Percentiles rank a stretch among this genome's conserved stretches.
phyloP scores from a whole-genome alignment of 2,888 invertebrate genomes.

The Athalia rosae region DNA sequence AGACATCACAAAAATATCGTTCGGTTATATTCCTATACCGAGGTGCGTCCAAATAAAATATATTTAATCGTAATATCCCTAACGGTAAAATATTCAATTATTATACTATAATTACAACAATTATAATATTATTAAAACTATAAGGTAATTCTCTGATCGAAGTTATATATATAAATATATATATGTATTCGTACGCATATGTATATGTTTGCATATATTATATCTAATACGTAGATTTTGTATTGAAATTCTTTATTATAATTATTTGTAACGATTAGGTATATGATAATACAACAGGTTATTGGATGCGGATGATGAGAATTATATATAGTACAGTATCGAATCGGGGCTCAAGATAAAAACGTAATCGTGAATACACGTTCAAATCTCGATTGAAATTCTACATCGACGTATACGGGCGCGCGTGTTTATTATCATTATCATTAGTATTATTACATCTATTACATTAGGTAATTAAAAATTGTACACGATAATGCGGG shows the following conservation, averaged over 20 bases:
- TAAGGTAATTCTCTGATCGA: neutral
- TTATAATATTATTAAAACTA: slow-evolving; percentile 17
- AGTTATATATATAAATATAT: slow-evolving; percentile 34
- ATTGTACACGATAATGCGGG: too few species aligned
- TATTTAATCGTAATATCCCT: slow-evolving; percentile 22
- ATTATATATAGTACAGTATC: slow-evolving; percentile 35
- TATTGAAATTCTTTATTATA: neutral
- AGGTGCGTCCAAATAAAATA: slow-evolving; percentile 40
- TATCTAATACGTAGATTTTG: neutral
- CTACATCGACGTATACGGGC: slow-evolving; percentile 68
- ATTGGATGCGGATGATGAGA: slow-evolving; percentile 14
- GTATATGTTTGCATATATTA: neutral
- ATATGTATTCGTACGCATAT: slow-evolving; percentile 18
- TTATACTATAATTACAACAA: slow-evolving; percentile 29
- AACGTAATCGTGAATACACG: neutral
- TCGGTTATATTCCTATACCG: neutral
- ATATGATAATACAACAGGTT: slow-evolving; percentile 38
- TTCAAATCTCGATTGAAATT: slow-evolving; percentile 57
- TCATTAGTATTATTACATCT: too few species aligned
- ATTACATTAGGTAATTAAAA: too few species aligned
- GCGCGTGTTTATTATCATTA: too few species aligned
- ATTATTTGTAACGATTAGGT: slow-evolving; percentile 6
- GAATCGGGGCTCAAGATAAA: slow-evolving; percentile 22
- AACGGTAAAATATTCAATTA: slow-evolving; percentile 39
- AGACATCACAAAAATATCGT: neutral